Conservation (phyloP, 2,113 vertebrate genomes). For the Todiramphus chloris region DNA sequence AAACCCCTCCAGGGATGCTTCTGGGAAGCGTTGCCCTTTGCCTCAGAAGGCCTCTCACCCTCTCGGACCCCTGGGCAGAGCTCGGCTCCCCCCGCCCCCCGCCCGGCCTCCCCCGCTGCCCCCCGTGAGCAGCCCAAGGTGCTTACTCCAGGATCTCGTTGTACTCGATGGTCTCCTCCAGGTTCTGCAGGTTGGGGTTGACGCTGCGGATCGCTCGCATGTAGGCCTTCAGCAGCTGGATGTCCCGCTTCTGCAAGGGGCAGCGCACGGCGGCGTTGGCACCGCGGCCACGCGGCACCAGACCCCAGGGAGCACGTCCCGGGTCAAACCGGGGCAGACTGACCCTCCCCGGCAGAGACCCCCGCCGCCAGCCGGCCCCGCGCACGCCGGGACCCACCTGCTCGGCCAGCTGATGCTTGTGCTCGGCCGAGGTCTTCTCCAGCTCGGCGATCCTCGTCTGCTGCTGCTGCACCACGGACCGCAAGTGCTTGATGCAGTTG, state of each 20-base stretch:
- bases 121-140: background rate
- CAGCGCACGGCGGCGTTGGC: background rate
- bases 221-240: constrained; percentile 96
- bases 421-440: constrained; percentile 91
- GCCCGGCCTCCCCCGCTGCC: background rate
- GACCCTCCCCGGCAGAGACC: background rate
- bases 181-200: constrained; percentile 96
- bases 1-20: too few species aligned
- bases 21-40: background rate
- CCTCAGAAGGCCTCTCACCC: background rate
- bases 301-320: background rate
- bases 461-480: constrained; percentile 92
- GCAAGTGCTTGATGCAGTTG: constrained; percentile 95
- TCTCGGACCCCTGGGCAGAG: background rate
- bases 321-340: background rate
- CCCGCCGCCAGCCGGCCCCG: background rate
- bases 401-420: constrained; percentile 95
- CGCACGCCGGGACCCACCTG: constrained; percentile 76
- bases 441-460: constrained; percentile 92
- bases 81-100: background rate
- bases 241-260: constrained; percentile 88
- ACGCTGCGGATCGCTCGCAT: constrained; percentile 98
- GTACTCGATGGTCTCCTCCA: constrained; percentile 98
- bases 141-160: constrained; percentile 98
- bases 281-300: accelerated